Evolutionary conservation across 2,888 invertebrate genomes (phyloP), one percentile per base, ranked within the genome.

Genomic region (Automeris io): DNA sequence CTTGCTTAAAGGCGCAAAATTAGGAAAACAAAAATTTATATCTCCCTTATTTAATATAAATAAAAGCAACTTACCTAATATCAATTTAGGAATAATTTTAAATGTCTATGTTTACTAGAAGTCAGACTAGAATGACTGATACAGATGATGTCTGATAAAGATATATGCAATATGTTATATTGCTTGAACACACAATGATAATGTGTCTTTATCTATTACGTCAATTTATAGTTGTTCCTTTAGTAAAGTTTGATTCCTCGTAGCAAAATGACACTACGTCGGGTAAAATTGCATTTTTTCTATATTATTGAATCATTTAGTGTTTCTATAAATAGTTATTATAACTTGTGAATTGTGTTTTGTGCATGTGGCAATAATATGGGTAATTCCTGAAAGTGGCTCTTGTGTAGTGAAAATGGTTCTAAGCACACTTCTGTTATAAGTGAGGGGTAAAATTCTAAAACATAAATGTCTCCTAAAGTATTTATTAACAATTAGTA

Each of bases 221-320:
- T 77, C 69, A 71, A 65, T 51, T 59, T 61, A 64, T 71, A 61
- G 57, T 59, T 53, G 62, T 66, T 68, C 70, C 68, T 66, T 79
- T 67, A 86, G 82, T 85, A 59, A 58, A 61, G 64, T 70, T 72
- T 55, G 54, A 68, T 68, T 67, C 70, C 69, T 66, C 62, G 57
- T 61, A 55, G 62, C 74, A 82, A 70, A 68, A 86, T 85, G 85
- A 64, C 74, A 62, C 56, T 62, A 48, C 76, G 73, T 57, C 74
- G 85, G 85, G 85, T 86, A 85, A 81, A 49, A 53, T 46, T 42
- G 36, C 33, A 49, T 49, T 57, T 53, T 49, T 54, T 23, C 19
- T 31, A n/a, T 12, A 25, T 18, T 19, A 18, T 33, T 33, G 21
- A 11, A 36, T 8, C 12, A 19, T 13, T 25, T 21, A 8, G 12